These are phyloP conservation scores for Acyrthosiphon pisum DNA, from an alignment of 1,140 invertebrate genomes.

Conservation along the genomic window DNA sequence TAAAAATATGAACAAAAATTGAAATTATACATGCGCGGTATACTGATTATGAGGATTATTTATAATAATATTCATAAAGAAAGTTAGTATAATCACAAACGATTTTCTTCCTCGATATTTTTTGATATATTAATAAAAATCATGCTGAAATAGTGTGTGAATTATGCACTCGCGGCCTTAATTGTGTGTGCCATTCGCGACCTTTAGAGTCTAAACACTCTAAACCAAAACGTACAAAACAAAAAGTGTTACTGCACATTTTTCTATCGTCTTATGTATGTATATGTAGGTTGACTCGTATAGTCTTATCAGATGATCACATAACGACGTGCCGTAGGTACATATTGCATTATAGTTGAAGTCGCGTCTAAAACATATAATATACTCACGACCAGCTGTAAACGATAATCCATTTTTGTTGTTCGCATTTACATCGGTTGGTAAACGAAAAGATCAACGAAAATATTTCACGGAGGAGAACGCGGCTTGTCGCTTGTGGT, in stretches of 20 bases:
- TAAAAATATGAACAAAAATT: no score
- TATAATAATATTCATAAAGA: background rate
- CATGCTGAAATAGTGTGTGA: background rate
- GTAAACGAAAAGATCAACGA: background rate
- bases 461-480: background rate
- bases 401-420: background rate
- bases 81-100: no score
- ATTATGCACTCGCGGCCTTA: background rate
- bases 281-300: no score
- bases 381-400: background rate
- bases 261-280: background rate
- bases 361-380: background rate
- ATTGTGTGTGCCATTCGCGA: background rate
- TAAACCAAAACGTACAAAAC: background rate
- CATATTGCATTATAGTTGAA: background rate
- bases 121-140: background rate
- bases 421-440: background rate
- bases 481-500: background rate
- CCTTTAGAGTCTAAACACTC: no score
- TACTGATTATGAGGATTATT: background rate
- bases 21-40: background rate
- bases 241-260: background rate
- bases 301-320: background rate
- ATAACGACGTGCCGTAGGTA: background rate
- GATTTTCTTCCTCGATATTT: background rate